Evolutionary conservation across 2,113 vertebrate genomes (phyloP).

Genomic region (Cervus canadensis): DNA sequence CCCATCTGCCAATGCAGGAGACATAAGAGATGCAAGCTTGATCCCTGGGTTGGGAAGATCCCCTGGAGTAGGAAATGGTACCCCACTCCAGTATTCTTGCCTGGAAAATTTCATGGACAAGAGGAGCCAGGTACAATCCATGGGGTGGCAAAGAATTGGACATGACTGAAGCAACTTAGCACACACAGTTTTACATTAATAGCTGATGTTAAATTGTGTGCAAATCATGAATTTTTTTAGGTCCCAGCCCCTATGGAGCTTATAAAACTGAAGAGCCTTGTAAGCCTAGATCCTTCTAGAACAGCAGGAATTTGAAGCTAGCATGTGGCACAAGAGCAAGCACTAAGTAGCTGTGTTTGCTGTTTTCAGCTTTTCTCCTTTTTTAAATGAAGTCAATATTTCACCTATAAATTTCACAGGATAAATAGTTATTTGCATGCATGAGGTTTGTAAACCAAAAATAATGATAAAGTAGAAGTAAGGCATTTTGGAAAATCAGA

Average conservation of each 20-base stretch:
- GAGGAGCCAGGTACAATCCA: background rate
- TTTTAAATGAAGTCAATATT: background rate
- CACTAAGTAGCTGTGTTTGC: background rate
- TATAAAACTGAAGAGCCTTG: background rate
- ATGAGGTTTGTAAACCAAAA: background rate
- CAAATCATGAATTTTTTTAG: constrained; percentile 55
- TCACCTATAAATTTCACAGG: background rate
- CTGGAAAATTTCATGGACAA: background rate
- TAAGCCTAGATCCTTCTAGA: background rate
- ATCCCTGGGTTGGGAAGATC: background rate
- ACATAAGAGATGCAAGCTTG: background rate
- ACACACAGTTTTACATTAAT: constrained; percentile 43
- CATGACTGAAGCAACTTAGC: background rate
- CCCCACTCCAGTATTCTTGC: background rate
- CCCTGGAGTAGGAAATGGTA: background rate
- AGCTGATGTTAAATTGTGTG: constrained; percentile 62
- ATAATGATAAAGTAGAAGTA: background rate
- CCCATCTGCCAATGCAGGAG: background rate
- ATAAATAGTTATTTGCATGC: background rate
- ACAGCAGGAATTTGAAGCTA: background rate
- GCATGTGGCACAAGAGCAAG: background rate
- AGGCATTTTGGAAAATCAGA: background rate
- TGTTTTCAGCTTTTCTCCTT: background rate
- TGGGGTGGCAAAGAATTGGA: background rate
- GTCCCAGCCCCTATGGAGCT: background rate